phyloP scores from a whole-genome alignment of 2,113 vertebrate species.

The Pangasianodon gigas region DNA sequence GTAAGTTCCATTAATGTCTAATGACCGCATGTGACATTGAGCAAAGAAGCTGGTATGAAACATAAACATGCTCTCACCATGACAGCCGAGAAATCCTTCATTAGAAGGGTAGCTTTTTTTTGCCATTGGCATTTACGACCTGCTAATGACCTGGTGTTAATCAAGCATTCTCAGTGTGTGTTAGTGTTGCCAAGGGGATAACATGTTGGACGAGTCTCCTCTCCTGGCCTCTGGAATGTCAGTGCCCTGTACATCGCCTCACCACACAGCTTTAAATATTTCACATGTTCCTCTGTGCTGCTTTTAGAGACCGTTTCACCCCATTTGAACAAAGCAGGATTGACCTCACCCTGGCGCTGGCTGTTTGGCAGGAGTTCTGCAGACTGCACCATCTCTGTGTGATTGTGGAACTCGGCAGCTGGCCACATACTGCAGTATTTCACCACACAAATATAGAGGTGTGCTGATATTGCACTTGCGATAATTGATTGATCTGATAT shows the following conservation, averaged over 20 bases:
- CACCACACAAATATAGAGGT: background rate
- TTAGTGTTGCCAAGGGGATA: constrained; percentile 25
- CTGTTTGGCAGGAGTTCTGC: background rate
- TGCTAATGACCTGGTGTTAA: constrained; percentile 42
- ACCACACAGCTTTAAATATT: constrained; percentile 21
- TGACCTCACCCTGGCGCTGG: background rate
- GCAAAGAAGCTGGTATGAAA: background rate
- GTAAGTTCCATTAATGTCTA: background rate
- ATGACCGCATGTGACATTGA: background rate
- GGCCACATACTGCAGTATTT: background rate
- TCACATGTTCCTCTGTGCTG: background rate
- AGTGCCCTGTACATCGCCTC: background rate
- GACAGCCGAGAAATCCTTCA: background rate
- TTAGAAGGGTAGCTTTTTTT: background rate
- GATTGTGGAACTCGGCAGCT: background rate
- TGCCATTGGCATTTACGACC: background rate
- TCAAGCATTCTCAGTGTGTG: constrained; percentile 29
- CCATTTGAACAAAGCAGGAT: background rate
- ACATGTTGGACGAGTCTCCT: constrained; percentile 10
- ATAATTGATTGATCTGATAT: background rate
- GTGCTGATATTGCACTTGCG: background rate
- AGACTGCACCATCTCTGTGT: background rate
- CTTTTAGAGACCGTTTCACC: background rate
- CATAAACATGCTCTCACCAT: background rate
- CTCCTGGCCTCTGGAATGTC: background rate